Conservation (phyloP, 2,113 vertebrate genomes). For the Pachypanchax playfairii region DNA sequence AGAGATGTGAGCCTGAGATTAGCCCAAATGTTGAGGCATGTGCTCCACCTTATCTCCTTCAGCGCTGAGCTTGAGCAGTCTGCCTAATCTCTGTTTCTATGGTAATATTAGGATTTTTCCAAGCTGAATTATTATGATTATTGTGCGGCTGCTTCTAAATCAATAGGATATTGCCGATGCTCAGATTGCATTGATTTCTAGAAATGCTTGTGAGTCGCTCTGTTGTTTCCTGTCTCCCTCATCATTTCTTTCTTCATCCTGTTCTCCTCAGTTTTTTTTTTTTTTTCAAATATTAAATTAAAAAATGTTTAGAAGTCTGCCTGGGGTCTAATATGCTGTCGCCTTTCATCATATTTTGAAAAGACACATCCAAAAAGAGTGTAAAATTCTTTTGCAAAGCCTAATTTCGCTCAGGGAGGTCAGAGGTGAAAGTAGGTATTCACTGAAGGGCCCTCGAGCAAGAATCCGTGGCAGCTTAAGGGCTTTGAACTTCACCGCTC, state of each 20-base stretch:
- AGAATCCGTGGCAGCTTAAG: not conserved
- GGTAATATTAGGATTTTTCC: slow-evolving; percentile 46
- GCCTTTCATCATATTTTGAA: not conserved
- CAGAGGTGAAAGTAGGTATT: slow-evolving; percentile 30
- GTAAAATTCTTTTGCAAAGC: not conserved
- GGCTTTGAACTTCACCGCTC: slow-evolving; percentile 14
- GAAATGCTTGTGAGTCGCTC: not conserved
- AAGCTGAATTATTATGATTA: slow-evolving; percentile 35
- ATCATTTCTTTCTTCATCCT: not conserved
- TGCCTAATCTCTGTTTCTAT: slow-evolving; percentile 53
- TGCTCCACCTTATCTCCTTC: slow-evolving; percentile 56
- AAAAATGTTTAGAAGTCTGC: slow-evolving; percentile 2
- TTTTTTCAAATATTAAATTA: not conserved
- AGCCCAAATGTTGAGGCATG: slow-evolving; percentile 21
- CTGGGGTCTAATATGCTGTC: slow-evolving; percentile 1
- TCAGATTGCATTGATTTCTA: slow-evolving; percentile 46
- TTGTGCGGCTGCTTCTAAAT: slow-evolving; percentile 47
- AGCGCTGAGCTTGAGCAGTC: slow-evolving; percentile 20
- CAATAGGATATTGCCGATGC: slow-evolving; percentile 55
- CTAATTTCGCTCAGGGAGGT: slow-evolving; percentile 7
- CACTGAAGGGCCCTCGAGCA: slow-evolving; percentile 36
- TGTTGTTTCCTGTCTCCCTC: not conserved
- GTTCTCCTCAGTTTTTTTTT: not conserved
- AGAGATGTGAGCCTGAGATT: slow-evolving; percentile 42
- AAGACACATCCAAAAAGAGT: not conserved